phyloP scores from a whole-genome alignment of 2,113 vertebrate genomes.

The Protobothrops mucrosquamatus region DNA sequence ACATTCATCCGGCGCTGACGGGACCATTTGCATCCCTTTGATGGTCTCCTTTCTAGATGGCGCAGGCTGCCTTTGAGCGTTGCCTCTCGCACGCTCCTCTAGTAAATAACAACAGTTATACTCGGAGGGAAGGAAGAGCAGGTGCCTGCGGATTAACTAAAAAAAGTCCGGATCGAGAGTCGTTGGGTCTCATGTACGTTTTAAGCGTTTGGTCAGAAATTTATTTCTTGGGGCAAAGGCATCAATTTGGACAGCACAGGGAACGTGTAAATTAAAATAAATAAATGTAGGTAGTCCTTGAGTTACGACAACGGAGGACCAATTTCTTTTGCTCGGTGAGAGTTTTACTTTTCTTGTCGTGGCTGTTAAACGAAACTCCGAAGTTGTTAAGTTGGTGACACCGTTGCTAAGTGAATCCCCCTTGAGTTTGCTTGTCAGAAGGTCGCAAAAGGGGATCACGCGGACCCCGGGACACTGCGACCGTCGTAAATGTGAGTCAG shows the following conservation, averaged over 20 bases:
- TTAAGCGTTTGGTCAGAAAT: neutral
- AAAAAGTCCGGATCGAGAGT: neutral
- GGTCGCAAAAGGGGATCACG: neutral
- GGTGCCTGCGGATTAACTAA: neutral
- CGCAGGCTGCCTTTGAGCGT: conserved; percentile 18
- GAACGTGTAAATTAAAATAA: neutral
- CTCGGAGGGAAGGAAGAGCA: neutral
- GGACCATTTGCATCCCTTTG: conserved; percentile 16
- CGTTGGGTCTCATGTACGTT: neutral
- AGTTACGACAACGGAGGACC: neutral
- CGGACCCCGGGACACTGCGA: neutral
- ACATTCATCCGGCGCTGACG: neutral
- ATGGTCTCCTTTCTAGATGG: conserved; percentile 2
- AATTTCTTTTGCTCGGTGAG: no score
- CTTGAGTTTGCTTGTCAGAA: no score
- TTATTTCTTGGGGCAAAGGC: neutral
- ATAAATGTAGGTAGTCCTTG: neutral
- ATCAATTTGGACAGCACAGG: neutral
- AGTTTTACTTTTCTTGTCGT: no score
- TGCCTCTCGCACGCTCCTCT: conserved; percentile 21
- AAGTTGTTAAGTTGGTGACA: no score
- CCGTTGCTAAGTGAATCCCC: neutral
- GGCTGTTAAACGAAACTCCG: no score
- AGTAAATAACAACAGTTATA: conserved; percentile 16
- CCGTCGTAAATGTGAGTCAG: no score